Base-by-base conservation (phyloP, 2,888 invertebrate species). In the Drosophila hamatofila region DNA sequence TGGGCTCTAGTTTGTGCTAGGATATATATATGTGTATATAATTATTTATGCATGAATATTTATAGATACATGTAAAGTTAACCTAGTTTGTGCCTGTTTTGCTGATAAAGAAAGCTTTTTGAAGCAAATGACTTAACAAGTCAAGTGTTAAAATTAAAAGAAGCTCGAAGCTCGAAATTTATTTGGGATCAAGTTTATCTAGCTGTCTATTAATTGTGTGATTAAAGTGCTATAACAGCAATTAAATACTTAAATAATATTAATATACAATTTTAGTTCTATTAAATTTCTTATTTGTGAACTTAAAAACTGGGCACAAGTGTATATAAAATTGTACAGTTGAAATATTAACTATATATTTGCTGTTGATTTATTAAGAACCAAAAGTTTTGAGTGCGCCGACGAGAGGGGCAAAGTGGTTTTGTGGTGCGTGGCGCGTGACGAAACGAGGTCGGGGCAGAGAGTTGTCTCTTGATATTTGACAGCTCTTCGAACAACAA, bases 401-500 rank as follows among this genome's bases (percentile, higher is more conserved):
- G 51, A 27, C 14, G 33, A 35, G 60, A 18, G 41, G 30, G 52
- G 12, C 7, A 35, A 57, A 42, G 27, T 21, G 39, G 39, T 8
- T 39, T 46, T 35, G 44, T 46, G 33, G n/a, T 33, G 18, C 7
- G 35, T 35, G 33, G n/a, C 23, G 18, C 4, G 35, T 35, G 16
- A 7, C 6, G 35, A 35, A 35, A 8, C 16, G 14, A 2, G 42
- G 16, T n/a, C 11, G 54, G 48, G 41, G 48, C 18, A 25, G 39
- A 9, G 27, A 9, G 27, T 27, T 30, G 27, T 58, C 30, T 42
- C 69, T 57, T 85, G 85, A 85, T 80, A 89, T 57, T 80, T 88
- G 87, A 83, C 89, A 88, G 80, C 60, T 81, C 56, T 71, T 86
- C 68, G 81, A 78, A 83, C 75, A 88, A 88, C 81, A 88, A 78